Percentiles rank a stretch among this genome's conserved stretches.
Conservation (phyloP, 2,888 invertebrate species). For the Crossocerus cetratus region DNA sequence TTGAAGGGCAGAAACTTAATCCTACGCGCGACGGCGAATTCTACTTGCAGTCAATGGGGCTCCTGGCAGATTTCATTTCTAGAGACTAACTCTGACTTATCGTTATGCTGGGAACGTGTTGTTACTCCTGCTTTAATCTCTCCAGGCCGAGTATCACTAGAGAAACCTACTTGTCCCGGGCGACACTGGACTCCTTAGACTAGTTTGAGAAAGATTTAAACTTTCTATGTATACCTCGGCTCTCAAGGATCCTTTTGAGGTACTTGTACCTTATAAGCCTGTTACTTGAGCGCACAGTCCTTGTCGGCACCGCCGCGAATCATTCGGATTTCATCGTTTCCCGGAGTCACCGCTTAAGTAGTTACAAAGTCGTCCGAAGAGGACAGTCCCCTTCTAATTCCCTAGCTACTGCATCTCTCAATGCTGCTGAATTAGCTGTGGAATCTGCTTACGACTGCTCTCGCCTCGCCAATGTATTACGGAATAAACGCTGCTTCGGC, state of each 20-base stretch:
- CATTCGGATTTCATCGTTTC: conserved; percentile 31
- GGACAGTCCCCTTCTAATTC: conserved; percentile 30
- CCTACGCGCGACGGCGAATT: no score
- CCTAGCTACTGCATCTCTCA: conserved; percentile 15
- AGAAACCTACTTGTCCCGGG: conserved; percentile 45
- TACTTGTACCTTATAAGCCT: conserved; percentile 16
- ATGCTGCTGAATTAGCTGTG: not conserved
- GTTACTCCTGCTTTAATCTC: conserved; percentile 1
- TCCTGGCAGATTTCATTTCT: no score
- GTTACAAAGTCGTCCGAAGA: conserved; percentile 11
- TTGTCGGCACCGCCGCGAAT: conserved; percentile 18
- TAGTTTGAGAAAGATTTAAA: conserved; percentile 45
- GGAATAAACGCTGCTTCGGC: no score
- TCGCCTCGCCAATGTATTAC: not conserved
- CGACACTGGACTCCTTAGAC: conserved; percentile 28
- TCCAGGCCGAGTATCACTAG: conserved; percentile 22
- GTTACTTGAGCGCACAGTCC: conserved; percentile 11
- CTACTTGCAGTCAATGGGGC: no score
- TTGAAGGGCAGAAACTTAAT: no score
- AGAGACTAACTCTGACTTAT: no score
- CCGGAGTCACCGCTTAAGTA: conserved; percentile 1
- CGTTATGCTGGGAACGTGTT: no score
- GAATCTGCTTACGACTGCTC: not conserved
- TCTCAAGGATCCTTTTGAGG: conserved; percentile 29
- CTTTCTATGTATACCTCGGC: conserved; percentile 35